Conservation (phyloP, 2,113 vertebrate genomes). For the Hystrix brachyura region DNA sequence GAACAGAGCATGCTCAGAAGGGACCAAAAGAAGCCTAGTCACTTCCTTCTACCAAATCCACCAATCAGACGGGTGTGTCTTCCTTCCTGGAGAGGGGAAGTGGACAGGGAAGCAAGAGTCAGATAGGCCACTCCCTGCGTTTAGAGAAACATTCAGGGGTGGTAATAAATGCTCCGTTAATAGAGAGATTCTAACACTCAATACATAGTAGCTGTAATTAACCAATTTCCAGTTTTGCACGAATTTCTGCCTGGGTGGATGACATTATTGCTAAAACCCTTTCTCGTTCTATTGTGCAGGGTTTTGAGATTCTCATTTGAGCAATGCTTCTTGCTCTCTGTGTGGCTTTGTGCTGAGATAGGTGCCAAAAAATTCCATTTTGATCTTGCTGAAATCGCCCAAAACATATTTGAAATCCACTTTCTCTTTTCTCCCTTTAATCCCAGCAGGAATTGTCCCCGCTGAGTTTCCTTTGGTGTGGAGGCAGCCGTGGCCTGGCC, state of each 20-base stretch:
- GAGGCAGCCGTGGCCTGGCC: neutral
- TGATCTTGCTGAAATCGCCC: neutral
- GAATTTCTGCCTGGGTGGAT: neutral
- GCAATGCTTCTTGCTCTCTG: neutral
- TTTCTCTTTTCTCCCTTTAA: neutral
- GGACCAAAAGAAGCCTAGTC: neutral
- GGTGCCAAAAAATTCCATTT: slow-evolving; percentile 21
- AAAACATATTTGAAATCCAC: neutral
- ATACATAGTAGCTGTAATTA: neutral
- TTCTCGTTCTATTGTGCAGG: fast-evolving
- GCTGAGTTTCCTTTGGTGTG: neutral
- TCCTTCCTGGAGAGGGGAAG: neutral
- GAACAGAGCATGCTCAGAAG: neutral
- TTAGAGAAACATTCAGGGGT: neutral
- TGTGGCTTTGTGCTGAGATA: neutral
- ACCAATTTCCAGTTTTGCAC: neutral
- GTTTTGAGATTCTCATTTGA: neutral
- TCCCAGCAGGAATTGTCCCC: neutral
- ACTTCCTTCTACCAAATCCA: neutral
- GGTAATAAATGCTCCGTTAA: neutral
- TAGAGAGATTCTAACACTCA: no score
- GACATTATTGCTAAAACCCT: neutral
- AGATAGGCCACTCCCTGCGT: neutral
- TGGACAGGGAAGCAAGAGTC: neutral
- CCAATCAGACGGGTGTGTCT: neutral